Percentiles rank a stretch among this genome's conserved stretches.
Evolutionary conservation across 2,113 vertebrate genomes (phyloP).

Genomic region (Cercocebus atys): DNA sequence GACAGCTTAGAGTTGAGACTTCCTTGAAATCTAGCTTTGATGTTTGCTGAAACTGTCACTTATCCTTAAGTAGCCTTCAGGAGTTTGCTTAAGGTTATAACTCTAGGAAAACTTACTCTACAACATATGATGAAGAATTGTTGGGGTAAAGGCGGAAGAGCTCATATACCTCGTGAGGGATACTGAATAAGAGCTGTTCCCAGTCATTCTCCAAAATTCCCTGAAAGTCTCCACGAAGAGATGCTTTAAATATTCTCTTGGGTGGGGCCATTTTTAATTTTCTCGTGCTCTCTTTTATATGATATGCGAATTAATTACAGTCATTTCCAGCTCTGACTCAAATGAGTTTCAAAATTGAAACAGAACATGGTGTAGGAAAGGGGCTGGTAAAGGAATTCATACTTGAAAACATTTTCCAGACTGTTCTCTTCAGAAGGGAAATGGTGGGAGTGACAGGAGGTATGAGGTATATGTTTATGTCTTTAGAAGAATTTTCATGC

Average conservation of each 20-base stretch:
- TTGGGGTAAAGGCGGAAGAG: neutral
- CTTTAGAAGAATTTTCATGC: neutral
- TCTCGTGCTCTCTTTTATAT: slow-evolving; percentile 26
- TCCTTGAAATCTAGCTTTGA: slow-evolving; percentile 13
- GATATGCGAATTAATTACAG: slow-evolving; percentile 45
- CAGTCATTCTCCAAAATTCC: neutral
- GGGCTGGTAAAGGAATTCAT: neutral
- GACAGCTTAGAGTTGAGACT: neutral
- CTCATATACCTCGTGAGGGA: neutral
- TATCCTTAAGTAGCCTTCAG: slow-evolving; percentile 23
- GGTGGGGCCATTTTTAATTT: slow-evolving; percentile 53
- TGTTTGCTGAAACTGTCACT: slow-evolving; percentile 11
- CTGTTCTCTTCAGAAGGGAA: neutral
- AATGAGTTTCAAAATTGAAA: slow-evolving; percentile 40
- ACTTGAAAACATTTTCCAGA: slow-evolving; percentile 47
- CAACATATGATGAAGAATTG: neutral
- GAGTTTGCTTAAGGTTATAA: neutral
- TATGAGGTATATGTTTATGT: neutral
- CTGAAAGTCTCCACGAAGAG: slow-evolving; percentile 37
- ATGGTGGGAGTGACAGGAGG: neutral
- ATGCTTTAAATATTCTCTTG: slow-evolving; percentile 41
- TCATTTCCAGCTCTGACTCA: slow-evolving; percentile 50
- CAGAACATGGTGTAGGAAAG: neutral
- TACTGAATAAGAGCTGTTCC: slow-evolving; percentile 30
- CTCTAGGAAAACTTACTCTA: slow-evolving; percentile 44